Evolutionary conservation across 2,888 invertebrate genomes (phyloP), one percentile per base, ranked within the genome.

Genomic region (Calameuta pallipes): DNA sequence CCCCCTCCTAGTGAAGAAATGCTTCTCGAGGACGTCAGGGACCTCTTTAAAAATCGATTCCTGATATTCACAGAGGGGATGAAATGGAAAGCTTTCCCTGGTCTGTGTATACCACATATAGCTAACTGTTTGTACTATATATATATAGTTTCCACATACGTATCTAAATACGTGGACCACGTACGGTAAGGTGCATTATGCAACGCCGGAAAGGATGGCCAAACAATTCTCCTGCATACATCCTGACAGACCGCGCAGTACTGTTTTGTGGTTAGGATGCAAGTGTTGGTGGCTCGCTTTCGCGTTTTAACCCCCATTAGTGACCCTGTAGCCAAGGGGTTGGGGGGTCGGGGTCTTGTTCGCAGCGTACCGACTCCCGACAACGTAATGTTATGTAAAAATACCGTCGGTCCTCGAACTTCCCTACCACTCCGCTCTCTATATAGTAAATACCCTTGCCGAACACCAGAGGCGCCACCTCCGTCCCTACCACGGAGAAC

Each of bases 231-330:
- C 70, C 31, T 33, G 70, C 70, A 33, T 70, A 33, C 70, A 70
- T 70, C 70, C 70, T 33, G 31, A 70, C 15, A 41, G 41, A 41
- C 41, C 13, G 41, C 15, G 70, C n/a, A 30, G 70, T 34, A 74
- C 74, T n/a, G 34, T 74, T 74, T 74, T 4, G 35, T 35, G 74
- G 36, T 13, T 13, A n/a, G 35, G 35, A 35, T 74, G 35, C 74
- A 35, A 35, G 33, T 13, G 80, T 76, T 76, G 77, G 73, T 80
- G 80, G 75, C 74, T 80, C 68, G 80, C 83, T 81, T 80, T 78
- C 82, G 85, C 87, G 87, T 89, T 89, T 90, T 89, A 89, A 89
- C 89, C 89, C 85, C 89, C 89, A 89, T 89, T 89, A 88, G 89
- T 87, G 88, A 84, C 83, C 86, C 76, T 34, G 69, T 76, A 74